Conservation (phyloP, 2,113 vertebrate genomes). For the Collichthys lucidus region DNA sequence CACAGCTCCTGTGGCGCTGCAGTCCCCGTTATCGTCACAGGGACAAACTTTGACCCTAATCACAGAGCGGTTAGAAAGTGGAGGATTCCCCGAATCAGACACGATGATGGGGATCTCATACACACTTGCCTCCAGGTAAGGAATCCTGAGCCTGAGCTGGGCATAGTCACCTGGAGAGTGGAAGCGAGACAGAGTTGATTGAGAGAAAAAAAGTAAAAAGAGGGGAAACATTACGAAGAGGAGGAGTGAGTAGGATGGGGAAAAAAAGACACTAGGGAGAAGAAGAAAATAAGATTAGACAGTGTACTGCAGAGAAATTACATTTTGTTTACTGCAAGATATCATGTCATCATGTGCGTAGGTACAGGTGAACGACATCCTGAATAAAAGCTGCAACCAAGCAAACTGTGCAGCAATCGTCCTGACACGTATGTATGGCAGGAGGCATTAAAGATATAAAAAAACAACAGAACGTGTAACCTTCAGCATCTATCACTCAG, state of each 20-base stretch:
- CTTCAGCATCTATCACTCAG: slow-evolving; percentile 72
- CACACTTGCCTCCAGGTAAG: slow-evolving; percentile 91
- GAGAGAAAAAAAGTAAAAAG: background rate
- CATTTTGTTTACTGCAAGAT: slow-evolving; percentile 42
- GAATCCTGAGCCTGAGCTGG: slow-evolving; percentile 90
- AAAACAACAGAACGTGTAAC: slow-evolving; percentile 48
- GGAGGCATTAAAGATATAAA: slow-evolving; percentile 35
- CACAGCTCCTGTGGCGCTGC: slow-evolving; percentile 91
- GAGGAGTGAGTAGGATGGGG: background rate
- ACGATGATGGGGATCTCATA: slow-evolving; percentile 94
- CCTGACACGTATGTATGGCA: slow-evolving; percentile 17
- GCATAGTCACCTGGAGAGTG: slow-evolving; percentile 89
- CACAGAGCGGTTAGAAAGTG: slow-evolving; percentile 92
- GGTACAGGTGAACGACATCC: slow-evolving; percentile 12
- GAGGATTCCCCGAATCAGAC: slow-evolving; percentile 96
- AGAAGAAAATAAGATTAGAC: slow-evolving; percentile 28
- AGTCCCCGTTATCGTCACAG: slow-evolving; percentile 95
- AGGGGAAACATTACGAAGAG: background rate
- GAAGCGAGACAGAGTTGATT: background rate
- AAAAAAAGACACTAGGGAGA: background rate
- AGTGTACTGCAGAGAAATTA: slow-evolving; percentile 3
- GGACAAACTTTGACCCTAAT: slow-evolving; percentile 98
- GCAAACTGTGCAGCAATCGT: slow-evolving; percentile 27
- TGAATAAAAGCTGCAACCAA: slow-evolving; percentile 32
- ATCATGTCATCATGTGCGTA: slow-evolving; percentile 26